Evolutionary conservation across 2,113 vertebrate species (phyloP).

Genomic region (Prolemur simus): DNA sequence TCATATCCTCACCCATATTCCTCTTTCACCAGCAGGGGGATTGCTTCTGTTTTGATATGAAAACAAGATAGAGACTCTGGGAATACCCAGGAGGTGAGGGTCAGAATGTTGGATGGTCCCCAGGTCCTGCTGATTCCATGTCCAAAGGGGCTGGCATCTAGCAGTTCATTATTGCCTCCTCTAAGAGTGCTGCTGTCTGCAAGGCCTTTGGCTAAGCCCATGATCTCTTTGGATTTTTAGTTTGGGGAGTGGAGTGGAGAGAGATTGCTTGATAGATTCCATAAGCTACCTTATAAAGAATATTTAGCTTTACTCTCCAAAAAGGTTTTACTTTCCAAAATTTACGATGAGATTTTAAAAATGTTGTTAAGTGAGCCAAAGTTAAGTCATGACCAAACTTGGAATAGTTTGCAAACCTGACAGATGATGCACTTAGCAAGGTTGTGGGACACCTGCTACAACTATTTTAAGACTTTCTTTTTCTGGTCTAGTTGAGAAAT

Average conservation of each 20-base stretch:
- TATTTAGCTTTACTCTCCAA: neutral
- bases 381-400: conserved; percentile 38
- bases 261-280: neutral
- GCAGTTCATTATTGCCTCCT: neutral
- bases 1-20: neutral
- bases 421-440: neutral
- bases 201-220: neutral
- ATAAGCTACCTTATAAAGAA: neutral
- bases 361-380: neutral
- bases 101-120: neutral
- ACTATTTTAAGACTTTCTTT: neutral
- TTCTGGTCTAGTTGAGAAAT: neutral
- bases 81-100: neutral
- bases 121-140: neutral
- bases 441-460: neutral
- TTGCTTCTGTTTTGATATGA: conserved; percentile 1
- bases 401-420: neutral
- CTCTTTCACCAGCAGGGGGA: neutral
- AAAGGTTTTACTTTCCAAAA: conserved; percentile 29
- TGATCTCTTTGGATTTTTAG: neutral
- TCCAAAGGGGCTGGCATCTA: neutral
- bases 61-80: neutral
- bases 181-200: neutral
- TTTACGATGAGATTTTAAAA: neutral
- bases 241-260: neutral